Evolutionary conservation across 2,888 invertebrate genomes (phyloP).

Genomic region (Hirtodrosophila histrioides): DNA sequence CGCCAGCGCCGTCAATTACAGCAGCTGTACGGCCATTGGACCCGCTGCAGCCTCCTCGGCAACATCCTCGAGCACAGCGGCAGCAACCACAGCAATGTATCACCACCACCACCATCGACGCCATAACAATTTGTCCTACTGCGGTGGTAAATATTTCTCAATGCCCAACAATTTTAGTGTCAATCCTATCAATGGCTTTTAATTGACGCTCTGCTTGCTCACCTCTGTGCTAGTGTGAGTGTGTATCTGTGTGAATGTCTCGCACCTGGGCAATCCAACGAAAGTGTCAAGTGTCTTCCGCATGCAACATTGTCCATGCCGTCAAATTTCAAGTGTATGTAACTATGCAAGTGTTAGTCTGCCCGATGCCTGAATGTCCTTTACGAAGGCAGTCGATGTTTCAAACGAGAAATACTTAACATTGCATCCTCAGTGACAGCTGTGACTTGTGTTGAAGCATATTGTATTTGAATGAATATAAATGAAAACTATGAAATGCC

Average conservation of each 20-base stretch:
- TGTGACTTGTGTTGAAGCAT: no score
- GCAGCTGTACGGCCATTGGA: conserved; percentile 59
- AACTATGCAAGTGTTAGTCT: conserved; percentile 7
- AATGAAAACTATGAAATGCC: no score
- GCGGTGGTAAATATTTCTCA: conserved; percentile 83
- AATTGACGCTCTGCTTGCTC: conserved; percentile 44
- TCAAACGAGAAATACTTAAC: no score
- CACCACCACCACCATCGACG: conserved; percentile 82
- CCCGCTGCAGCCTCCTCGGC: conserved; percentile 35
- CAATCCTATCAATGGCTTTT: conserved; percentile 57
- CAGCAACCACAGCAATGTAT: conserved; percentile 80
- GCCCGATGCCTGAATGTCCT: no score
- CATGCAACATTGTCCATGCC: conserved; percentile 26
- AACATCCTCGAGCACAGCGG: conserved; percentile 34
- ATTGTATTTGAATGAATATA: no score
- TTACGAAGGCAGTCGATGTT: no score
- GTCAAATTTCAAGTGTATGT: conserved; percentile 31
- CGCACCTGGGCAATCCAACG: conserved; percentile 14
- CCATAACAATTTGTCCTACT: conserved; percentile 84
- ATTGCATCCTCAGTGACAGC: no score
- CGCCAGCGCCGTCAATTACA: conserved; percentile 69
- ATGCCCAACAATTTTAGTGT: conserved; percentile 27
- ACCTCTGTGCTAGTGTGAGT: conserved; percentile 13
- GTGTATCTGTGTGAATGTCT: conserved; percentile 6
- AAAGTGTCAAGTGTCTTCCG: conserved; percentile 57